Percentiles rank a stretch among this genome's conserved stretches.
These are phyloP conservation scores for Nothocercus julius DNA, from an alignment of 2,113 vertebrate genomes.

Conservation along the genomic window DNA sequence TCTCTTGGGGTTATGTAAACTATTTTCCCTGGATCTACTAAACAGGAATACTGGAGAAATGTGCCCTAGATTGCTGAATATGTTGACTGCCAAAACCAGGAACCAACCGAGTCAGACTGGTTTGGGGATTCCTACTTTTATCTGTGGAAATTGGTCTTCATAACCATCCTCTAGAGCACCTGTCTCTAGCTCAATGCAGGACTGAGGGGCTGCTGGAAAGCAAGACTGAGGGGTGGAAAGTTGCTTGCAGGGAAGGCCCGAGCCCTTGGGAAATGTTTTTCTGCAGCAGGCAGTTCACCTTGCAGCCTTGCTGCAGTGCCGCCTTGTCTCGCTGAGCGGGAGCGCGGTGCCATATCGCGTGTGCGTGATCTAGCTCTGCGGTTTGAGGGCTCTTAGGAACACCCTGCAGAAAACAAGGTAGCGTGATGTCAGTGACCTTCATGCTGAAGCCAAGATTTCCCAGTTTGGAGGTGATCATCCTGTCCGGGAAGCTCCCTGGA, in stretches of 20 bases:
- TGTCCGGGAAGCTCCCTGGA: background rate
- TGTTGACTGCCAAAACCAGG: slow-evolving; percentile 26
- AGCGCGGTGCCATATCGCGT: background rate
- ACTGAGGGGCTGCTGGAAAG: background rate
- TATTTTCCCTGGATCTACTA: slow-evolving; percentile 36
- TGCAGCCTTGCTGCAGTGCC: slow-evolving; percentile 23
- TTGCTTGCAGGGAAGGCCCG: background rate
- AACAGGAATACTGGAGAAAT: background rate
- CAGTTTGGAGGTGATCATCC: slow-evolving; percentile 23
- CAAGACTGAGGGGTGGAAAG: background rate
- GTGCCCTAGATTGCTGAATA: background rate
- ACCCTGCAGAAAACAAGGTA: background rate
- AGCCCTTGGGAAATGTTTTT: background rate
- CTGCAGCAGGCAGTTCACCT: background rate
- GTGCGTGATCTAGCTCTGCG: background rate
- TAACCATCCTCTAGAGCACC: background rate
- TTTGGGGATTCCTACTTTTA: background rate
- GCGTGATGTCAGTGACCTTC: slow-evolving; percentile 33
- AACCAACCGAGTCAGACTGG: background rate
- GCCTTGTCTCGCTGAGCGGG: background rate
- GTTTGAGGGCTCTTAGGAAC: background rate
- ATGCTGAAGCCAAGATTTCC: slow-evolving; percentile 25
- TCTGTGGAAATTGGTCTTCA: background rate
- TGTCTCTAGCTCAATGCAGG: background rate
- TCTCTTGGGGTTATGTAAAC: background rate